Conservation (phyloP, 2,888 invertebrate genomes). For the Heliconius aoede region DNA sequence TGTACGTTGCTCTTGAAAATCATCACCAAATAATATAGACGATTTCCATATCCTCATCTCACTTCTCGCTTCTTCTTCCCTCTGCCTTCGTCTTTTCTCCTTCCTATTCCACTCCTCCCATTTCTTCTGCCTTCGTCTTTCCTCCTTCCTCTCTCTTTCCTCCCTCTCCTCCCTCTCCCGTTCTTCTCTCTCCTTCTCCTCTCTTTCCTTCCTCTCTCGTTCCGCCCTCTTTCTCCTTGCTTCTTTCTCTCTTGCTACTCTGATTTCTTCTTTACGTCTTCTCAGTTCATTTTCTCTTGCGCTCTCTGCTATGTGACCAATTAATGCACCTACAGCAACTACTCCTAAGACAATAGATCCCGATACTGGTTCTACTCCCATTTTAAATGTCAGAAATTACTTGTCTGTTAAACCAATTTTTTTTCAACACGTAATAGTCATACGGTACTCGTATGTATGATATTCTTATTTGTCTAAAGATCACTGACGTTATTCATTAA, state of each 20-base stretch:
- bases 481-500: not conserved
- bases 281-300: not conserved
- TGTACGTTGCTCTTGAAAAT: not conserved
- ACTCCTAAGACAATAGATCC: not conserved
- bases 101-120: not conserved
- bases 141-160: not conserved
- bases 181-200: not conserved
- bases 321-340: not conserved
- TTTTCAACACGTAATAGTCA: not conserved
- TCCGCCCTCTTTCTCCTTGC: not conserved
- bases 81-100: not conserved
- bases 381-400: not conserved
- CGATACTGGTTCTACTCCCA: not conserved
- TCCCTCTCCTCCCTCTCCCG: too few species aligned
- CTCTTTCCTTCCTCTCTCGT: not conserved
- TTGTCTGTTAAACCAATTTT: not conserved
- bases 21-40: not conserved
- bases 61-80: not conserved
- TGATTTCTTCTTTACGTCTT: not conserved
- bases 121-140: too few species aligned
- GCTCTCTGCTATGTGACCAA: not conserved
- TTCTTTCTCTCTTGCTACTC: conserved; percentile 3
- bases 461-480: not conserved
- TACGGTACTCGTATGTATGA: too few species aligned
- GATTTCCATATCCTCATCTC: too few species aligned